These are phyloP conservation scores for Chrysomallon squamiferum DNA, from an alignment of 1,140 invertebrate genomes.

Conservation along the genomic window DNA sequence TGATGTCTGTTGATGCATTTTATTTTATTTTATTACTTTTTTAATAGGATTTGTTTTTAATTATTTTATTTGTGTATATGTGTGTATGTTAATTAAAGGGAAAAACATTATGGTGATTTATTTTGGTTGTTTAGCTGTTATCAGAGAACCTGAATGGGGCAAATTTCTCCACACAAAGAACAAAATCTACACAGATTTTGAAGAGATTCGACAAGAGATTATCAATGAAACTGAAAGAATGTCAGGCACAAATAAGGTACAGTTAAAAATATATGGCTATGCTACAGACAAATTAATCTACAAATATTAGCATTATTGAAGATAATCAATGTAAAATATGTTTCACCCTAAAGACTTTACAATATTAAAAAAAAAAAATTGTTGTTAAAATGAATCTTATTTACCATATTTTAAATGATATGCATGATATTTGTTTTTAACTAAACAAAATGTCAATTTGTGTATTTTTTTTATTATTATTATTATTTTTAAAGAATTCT, in stretches of 20 bases:
- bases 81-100: too few relatives aligned
- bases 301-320: background rate
- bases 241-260: conserved; percentile 88
- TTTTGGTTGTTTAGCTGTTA: conserved; percentile 57
- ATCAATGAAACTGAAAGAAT: conserved; percentile 90
- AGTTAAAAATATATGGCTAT: background rate
- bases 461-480: too few relatives aligned
- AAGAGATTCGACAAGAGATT: conserved; percentile 88
- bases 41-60: too few relatives aligned
- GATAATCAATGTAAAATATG: background rate
- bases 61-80: too few relatives aligned
- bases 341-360: background rate
- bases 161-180: conserved; percentile 93
- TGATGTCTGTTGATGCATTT: too few relatives aligned
- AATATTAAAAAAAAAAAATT: too few relatives aligned
- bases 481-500: too few relatives aligned
- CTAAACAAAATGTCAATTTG: too few relatives aligned
- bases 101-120: too few relatives aligned
- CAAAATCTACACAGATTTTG: conserved; percentile 90
- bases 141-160: conserved; percentile 95
- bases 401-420: too few relatives aligned
- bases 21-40: too few relatives aligned
- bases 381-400: background rate
- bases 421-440: too few relatives aligned
- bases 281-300: background rate